phyloP scores from a whole-genome alignment of 2,113 vertebrate genomes.

The Mola mola region DNA sequence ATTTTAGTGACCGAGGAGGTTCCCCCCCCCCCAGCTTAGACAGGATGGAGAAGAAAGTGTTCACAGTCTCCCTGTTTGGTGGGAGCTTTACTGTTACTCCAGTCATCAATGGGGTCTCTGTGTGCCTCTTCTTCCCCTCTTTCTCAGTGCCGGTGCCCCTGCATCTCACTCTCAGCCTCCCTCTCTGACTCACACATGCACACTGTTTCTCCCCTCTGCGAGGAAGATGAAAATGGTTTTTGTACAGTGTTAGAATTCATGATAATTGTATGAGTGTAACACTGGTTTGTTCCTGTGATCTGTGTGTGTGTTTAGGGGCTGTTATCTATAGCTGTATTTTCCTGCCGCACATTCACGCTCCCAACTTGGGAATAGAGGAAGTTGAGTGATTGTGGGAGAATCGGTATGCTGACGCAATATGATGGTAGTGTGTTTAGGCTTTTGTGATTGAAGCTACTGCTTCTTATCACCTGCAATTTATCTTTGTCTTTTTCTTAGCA shows the following conservation, averaged over 20 bases:
- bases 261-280: conserved; percentile 17
- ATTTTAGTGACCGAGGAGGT: conserved; percentile 20
- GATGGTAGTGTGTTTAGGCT: conserved; percentile 43
- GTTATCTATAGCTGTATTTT: conserved; percentile 30
- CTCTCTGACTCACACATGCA: conserved; percentile 3
- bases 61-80: conserved; percentile 54
- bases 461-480: conserved; percentile 42
- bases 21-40: too few species aligned
- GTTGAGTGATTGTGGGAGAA: conserved; percentile 24
- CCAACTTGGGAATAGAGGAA: conserved; percentile 30
- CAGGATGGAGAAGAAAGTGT: conserved; percentile 53
- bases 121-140: conserved; percentile 49
- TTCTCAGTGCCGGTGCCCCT: conserved; percentile 30
- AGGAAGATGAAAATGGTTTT: conserved; percentile 23
- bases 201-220: conserved; percentile 12
- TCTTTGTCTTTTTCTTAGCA: conserved; percentile 22
- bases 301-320: neutral
- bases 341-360: conserved; percentile 1
- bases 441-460: conserved; percentile 42
- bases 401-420: conserved; percentile 34
- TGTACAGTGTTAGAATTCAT: conserved; percentile 12
- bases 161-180: conserved; percentile 16
- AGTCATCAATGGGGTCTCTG: conserved; percentile 76
- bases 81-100: conserved; percentile 54
- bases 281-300: neutral